Percentiles rank a stretch among this genome's conserved stretches.
These are phyloP conservation scores for Unio delphinus DNA, from an alignment of 2,888 invertebrate species.

Conservation along the genomic window DNA sequence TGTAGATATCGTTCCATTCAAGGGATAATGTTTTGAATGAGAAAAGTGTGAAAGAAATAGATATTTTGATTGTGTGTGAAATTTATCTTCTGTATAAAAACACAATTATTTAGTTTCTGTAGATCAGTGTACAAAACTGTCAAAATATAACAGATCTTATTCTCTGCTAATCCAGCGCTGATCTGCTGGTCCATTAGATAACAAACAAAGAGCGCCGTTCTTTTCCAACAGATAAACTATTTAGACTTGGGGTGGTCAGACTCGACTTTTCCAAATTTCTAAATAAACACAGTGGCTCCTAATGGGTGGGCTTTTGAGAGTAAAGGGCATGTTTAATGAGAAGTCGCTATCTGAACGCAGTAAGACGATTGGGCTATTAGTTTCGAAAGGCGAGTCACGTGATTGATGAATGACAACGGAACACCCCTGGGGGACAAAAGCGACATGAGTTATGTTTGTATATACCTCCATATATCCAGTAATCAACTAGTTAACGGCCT, in stretches of 20 bases:
- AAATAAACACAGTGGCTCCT: slow-evolving; percentile 50
- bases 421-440: slow-evolving; percentile 16
- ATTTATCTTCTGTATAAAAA: too few relatives aligned
- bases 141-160: too few relatives aligned
- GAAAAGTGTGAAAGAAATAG: too few relatives aligned
- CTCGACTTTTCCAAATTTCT: slow-evolving; percentile 55
- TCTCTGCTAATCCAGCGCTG: too few relatives aligned
- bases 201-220: too few relatives aligned
- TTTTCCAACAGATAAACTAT: slow-evolving; percentile 29
- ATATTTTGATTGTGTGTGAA: too few relatives aligned
- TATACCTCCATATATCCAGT: slow-evolving; percentile 55
- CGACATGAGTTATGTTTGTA: slow-evolving; percentile 34
- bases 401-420: not conserved
- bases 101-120: too few relatives aligned
- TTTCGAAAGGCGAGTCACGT: not conserved
- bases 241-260: slow-evolving; percentile 64
- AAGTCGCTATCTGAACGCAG: not conserved
- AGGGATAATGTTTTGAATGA: too few relatives aligned
- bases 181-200: too few relatives aligned
- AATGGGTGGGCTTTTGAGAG: slow-evolving; percentile 50
- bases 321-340: not conserved
- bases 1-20: too few relatives aligned
- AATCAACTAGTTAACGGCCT: slow-evolving; percentile 51
- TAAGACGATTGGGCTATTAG: not conserved
- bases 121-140: too few relatives aligned